These are phyloP conservation scores for Chloroclystis v-ata DNA, from an alignment of 2,888 invertebrate genomes.

Conservation along the genomic window DNA sequence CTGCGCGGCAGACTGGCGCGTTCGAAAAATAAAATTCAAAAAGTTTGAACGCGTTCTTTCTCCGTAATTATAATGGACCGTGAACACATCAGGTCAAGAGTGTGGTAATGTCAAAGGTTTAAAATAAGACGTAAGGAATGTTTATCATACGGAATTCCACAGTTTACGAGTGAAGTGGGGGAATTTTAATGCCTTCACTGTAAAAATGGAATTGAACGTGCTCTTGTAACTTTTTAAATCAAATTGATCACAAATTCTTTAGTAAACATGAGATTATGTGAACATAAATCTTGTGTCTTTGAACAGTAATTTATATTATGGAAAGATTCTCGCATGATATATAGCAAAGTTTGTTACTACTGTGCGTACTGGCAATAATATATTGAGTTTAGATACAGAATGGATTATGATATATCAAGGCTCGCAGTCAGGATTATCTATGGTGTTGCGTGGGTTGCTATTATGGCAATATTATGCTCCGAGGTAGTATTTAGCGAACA, in stretches of 20 bases:
- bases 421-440: conserved; percentile 26
- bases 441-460: conserved; percentile 31
- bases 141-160: conserved; percentile 51
- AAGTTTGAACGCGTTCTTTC: conserved; percentile 36
- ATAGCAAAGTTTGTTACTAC: conserved; percentile 34
- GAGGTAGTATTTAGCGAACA: conserved; percentile 12
- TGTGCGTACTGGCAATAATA: conserved; percentile 35
- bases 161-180: conserved; percentile 46
- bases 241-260: conserved; percentile 2
- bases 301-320: conserved; percentile 11
- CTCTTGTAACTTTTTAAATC: conserved; percentile 9
- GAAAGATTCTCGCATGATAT: conserved; percentile 26
- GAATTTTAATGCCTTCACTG: conserved; percentile 27
- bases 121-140: conserved; percentile 56
- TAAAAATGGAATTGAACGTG: conserved; percentile 29
- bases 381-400: conserved; percentile 37
- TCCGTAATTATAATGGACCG: conserved; percentile 48
- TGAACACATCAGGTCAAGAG: conserved; percentile 49
- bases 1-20: conserved; percentile 32
- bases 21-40: conserved; percentile 30
- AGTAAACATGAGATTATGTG: background rate
- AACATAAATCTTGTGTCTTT: background rate
- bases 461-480: conserved; percentile 37
- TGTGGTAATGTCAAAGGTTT: conserved; percentile 50
- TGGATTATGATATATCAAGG: conserved; percentile 43